Evolutionary conservation across 2,797 vertebrate species (phyloP), one percentile per base, ranked within the genome.

Genomic region (Tokudaia muenninki): DNA sequence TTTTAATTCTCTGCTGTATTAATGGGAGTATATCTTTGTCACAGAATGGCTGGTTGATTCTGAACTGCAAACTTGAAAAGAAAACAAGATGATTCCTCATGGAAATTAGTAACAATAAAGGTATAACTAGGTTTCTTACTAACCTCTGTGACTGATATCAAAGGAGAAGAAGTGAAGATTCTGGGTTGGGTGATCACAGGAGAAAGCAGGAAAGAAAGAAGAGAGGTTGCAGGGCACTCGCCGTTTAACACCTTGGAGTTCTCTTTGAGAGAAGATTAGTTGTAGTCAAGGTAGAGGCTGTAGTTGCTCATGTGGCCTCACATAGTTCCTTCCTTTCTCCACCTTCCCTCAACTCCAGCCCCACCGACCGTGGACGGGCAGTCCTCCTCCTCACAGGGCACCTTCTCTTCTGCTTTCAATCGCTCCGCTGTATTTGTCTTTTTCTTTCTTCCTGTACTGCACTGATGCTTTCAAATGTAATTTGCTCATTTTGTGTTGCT

Each of bases 291-390:
- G 59, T 4, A 16, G 80, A 82, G 50, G 78, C 4, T 55, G 4
- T 9, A 55, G 22, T 26, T 59, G 22, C 55, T 26, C 34, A 41
- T 57, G 79, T 0, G 3, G 81, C 81, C 57, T 44, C 37, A 16
- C n/a, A 63, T 37, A 6, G n/a, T 9, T 37, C 55, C 80, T 37
- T 41, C 57, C 52, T 24, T 34, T 37, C 3, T 10, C 37, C 24
- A 26, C 22, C 80, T 59, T 44, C 37, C 22, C 26, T 12, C 59
- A 31, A 1, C 14, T 10, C 16, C 59, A 59, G 21, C 3, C n/a
- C 29, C 10, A 2, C 82, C 26, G 34, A 26, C 41, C 59, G 1
- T 2, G 41, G 41, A 19, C 0, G 8, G 1, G 21, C 29, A 4
- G 82, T 14, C 83, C 11, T n/a, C 83, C 11, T n/a, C 29, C 44